Evolutionary conservation across 2,888 invertebrate genomes (phyloP), one percentile per base, ranked within the genome.

Genomic region (Drosophila hawaiiensis): DNA sequence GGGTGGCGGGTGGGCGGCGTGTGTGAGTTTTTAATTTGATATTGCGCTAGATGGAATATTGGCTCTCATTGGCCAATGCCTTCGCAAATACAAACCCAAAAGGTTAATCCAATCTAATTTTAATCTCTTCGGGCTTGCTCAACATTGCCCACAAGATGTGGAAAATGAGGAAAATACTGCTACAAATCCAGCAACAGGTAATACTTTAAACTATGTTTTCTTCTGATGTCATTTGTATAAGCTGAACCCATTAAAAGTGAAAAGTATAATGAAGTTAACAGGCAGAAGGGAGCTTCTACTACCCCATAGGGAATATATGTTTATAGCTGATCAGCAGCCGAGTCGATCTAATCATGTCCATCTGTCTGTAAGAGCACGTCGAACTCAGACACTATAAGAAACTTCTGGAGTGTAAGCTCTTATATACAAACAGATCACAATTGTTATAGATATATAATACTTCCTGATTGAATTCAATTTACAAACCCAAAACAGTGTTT

Each of bases 1-100:
- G 19, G 3, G 5, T 10, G 22, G 0, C 1, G 16, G 4, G 5
- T 10, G 22, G 0, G 3, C 2, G 39, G 16, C 59, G 68, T 62
- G 69, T 75, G 54, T 75, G 60, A 33, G 60, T 37, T 43, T 59
- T 66, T 43, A 55, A 54, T 14, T 59, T 67, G 31, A 49, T 73
- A 65, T 65, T 50, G 55, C 35, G 39, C 41, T 61, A 16, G 29
- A 19, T 33, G 29, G n/a, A 7, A n/a, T 41, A n/a, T 39, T 28
- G 29, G 39, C 29, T 39, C 3, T n/a, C 39, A 39, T 37, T 56
- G 28, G 12, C 29, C 16, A 29, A 10, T 43, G 5, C n/a, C 3
- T 16, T 29, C 16, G 29, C 29, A 22, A 41, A 41, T 29, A 5
- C n/a, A 4, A 41, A 1, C n/a, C 37, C 0, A n/a, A 14, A 9